Base-by-base conservation (phyloP, 2,888 invertebrate genomes). In the Bellardia bayeri region DNA sequence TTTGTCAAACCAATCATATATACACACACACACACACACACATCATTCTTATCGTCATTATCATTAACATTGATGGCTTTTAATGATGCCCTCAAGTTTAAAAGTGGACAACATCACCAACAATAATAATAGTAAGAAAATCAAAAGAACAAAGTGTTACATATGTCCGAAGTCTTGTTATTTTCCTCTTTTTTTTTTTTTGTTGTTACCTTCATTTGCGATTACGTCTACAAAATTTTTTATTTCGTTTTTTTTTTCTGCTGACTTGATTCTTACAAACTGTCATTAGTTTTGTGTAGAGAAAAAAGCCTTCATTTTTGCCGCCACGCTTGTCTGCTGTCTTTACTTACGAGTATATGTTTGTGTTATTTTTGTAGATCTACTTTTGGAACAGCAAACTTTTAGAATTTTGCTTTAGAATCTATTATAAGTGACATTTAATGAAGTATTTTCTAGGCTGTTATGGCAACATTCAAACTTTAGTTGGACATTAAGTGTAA, bases 51-150 rank as follows among this genome's bases (percentile, higher is more conserved):
- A 64, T 81, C 66, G 42, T 66, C 81, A 84, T 84, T 79, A 85
- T 85, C 82, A 87, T 87, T 82, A 87, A 79, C 79, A 82, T 82
- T 79, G 82, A 87, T 82, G 79, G 58, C 75, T 79, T 71, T 75
- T 85, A 87, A 87, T 87, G 85, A 82, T 87, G 85, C 79, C 87
- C 82, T 78, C 69, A 40, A 66, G 87, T 61, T 64, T 71, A 71
- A 51, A 80, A 80, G 42, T 68, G 82, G 56, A 56, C 72, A 72
- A 61, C 56, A 81, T 63, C 51, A 71, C 11, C 72, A 49, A 49
- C 68, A 74, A 63, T 14, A 63, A 64, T 54, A 63, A 37, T 16
- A 61, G 49, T 45, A 45, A 11, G 11, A 45, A 13, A 13, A 45
- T 13, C 9, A 58, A 58, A 64, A 69, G 40, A 42, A 61, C 63